Base-by-base conservation (phyloP, 1,140 invertebrate genomes). In the Sminthurides bifidus region DNA sequence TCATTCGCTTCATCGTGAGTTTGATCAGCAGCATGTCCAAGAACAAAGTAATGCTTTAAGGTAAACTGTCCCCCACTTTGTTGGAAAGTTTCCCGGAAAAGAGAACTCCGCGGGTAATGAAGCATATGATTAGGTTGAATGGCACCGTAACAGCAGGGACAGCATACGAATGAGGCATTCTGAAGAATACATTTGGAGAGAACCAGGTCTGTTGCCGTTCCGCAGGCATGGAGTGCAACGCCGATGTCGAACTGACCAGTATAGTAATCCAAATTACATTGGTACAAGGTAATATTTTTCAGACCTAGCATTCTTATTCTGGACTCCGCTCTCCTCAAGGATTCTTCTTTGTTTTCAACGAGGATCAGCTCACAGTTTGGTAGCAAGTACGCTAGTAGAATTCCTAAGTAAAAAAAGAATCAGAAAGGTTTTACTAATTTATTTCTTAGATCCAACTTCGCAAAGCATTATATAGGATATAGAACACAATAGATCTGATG, bases 141-240 rank as follows among this genome's bases (percentile, higher is more conserved):
- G 2, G 82, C 82, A 3, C 92, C 92, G 72, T 96, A 96, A 69
- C 92, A 97, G 70, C 93, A 97, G 1, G 92, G 92, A 70, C 88
- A 93, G 52, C 87, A 78, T 3, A 93, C 83, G 76, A 96, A 93
- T 54, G 81, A 76, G 0, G 91, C 90, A 46, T 77, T 75, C 15
- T 77, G 77, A 23, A 76, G 68, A 2, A 87, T 75, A 69, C 91
- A 95, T 38, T 55, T 52, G 58, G 88, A 78, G 44, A 96, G 74
- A 1, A 95, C 90, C 54, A 95, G 77, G 73, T 97, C 92, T 14
- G 89, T 94, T 3, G 91, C 90, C 12, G 90, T 83, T 15, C 92
- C 92, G 73, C 92, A 97, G 2, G 91, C 92, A 74, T 96, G 92
- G 40, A 97, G 71, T 14, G 84, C 86, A 19, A 86, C 75, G 2